A percentile compares a stretch with the other conserved stretches of the same genome.
Conservation (phyloP, 1,140 invertebrate genomes). For the Prorops nasuta region DNA sequence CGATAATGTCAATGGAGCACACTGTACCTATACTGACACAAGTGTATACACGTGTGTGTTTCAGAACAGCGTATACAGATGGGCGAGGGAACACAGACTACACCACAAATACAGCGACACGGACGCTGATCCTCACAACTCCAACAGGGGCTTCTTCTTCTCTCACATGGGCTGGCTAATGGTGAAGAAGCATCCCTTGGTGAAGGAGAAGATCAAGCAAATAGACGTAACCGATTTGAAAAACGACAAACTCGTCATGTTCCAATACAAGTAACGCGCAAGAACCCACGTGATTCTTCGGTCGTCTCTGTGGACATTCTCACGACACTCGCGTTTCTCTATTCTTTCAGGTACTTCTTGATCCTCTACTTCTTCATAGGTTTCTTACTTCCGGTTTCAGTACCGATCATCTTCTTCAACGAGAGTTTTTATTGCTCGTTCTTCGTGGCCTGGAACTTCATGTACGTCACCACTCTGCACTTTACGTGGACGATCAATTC, state of each 20-base stretch:
- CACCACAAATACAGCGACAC: slow-evolving; percentile 73
- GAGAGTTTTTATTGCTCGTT: slow-evolving; percentile 64
- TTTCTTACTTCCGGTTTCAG: slow-evolving; percentile 70
- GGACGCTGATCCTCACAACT: slow-evolving; percentile 52
- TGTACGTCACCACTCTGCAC: neutral
- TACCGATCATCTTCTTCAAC: slow-evolving; percentile 77
- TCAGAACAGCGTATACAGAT: slow-evolving; percentile 68
- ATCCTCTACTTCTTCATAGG: slow-evolving; percentile 71
- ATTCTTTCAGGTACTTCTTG: slow-evolving; percentile 66
- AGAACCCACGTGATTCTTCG: neutral
- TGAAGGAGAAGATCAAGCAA: slow-evolving; percentile 62
- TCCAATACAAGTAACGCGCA: slow-evolving; percentile 61
- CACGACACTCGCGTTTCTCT: too few species aligned
- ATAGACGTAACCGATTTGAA: slow-evolving; percentile 67
- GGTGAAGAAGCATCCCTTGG: slow-evolving; percentile 66
- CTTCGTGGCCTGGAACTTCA: neutral
- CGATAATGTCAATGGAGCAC: too few species aligned
- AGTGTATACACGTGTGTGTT: slow-evolving; percentile 1
- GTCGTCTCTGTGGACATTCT: neutral
- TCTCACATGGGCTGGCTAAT: slow-evolving; percentile 74
- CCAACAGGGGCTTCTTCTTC: slow-evolving; percentile 68
- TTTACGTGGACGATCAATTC: slow-evolving; percentile 2
- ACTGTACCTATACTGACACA: too few species aligned
- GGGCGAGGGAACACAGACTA: slow-evolving; percentile 69
- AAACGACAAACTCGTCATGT: slow-evolving; percentile 63